Evolutionary conservation across 2,888 invertebrate species (phyloP).

Genomic region (Leptinotarsa tumamoca): DNA sequence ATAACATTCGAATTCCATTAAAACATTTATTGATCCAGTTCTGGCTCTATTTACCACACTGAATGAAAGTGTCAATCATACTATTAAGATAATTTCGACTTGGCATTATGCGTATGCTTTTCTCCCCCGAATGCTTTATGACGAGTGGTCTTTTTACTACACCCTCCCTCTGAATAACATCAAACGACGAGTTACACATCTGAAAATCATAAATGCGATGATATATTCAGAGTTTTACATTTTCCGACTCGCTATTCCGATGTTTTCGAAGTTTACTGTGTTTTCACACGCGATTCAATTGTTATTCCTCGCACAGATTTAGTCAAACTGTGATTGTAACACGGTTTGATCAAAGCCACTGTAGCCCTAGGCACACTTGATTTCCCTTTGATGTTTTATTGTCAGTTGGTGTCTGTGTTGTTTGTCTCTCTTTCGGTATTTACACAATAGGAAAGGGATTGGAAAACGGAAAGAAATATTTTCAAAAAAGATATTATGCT

Average conservation of each 20-base stretch:
- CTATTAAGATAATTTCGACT: constrained; percentile 62
- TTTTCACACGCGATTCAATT: constrained; percentile 51
- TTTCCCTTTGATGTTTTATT: constrained; percentile 57
- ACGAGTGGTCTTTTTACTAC: constrained; percentile 12
- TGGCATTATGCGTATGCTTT: constrained; percentile 53
- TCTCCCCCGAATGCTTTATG: constrained; percentile 27
- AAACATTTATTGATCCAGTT: constrained; percentile 49
- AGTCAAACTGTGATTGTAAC: constrained; percentile 60
- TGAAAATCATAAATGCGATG: constrained; percentile 38
- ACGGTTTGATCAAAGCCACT: constrained; percentile 60
- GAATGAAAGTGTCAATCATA: constrained; percentile 64
- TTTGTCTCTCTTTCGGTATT: constrained; percentile 31
- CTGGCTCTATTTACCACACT: constrained; percentile 53
- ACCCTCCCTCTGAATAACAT: constrained; percentile 3
- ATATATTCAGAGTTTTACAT: constrained; percentile 39
- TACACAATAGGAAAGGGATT: constrained; percentile 7
- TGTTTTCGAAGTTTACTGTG: constrained; percentile 40
- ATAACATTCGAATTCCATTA: constrained; percentile 63
- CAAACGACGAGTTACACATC: constrained; percentile 31
- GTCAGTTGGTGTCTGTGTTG: constrained; percentile 45
- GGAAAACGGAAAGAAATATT: not conserved
- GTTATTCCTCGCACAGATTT: constrained; percentile 57
- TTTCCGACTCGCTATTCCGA: constrained; percentile 32
- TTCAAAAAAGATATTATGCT: not conserved
- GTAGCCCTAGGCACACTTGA: constrained; percentile 54